These are phyloP conservation scores for Plutella xylostella DNA, from an alignment of 2,888 invertebrate species.

Conservation along the genomic window DNA sequence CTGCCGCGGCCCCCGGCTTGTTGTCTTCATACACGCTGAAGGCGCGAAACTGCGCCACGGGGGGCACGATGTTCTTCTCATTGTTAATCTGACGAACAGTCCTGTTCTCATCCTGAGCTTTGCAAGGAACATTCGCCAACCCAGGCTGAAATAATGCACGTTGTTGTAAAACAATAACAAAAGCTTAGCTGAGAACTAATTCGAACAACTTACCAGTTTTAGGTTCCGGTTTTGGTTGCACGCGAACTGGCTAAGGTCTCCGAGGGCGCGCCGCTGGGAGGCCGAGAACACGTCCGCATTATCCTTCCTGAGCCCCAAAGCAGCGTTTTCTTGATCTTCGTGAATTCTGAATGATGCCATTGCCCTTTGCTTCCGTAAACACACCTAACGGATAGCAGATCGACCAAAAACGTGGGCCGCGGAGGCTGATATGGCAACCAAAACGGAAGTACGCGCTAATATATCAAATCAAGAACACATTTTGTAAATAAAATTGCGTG, in stretches of 20 bases:
- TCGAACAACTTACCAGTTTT: constrained; percentile 61
- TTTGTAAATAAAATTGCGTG: constrained; percentile 35
- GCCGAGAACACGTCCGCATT: constrained; percentile 52
- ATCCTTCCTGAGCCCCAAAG: constrained; percentile 64
- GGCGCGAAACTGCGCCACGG: constrained; percentile 80
- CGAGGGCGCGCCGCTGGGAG: constrained; percentile 74
- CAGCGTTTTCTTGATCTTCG: constrained; percentile 82
- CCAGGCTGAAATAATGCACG: constrained; percentile 34
- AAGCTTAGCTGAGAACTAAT: background rate
- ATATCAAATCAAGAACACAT: constrained; percentile 32
- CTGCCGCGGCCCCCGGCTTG: constrained; percentile 53
- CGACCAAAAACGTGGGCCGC: constrained; percentile 27
- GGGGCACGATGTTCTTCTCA: constrained; percentile 64
- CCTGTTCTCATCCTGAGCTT: constrained; percentile 61
- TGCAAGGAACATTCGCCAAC: constrained; percentile 55
- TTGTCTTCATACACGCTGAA: constrained; percentile 85
- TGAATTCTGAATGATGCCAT: constrained; percentile 84
- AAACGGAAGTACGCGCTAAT: constrained; percentile 29
- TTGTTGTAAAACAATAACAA: constrained; percentile 12
- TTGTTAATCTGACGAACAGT: constrained; percentile 57
- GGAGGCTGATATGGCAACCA: constrained; percentile 30
- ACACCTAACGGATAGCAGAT: constrained; percentile 32
- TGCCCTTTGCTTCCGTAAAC: constrained; percentile 51
- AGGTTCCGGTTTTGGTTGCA: constrained; percentile 62
- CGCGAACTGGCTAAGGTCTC: constrained; percentile 71